phyloP scores from a whole-genome alignment of 2,797 vertebrate genomes.

The Mionectes olivaceus region DNA sequence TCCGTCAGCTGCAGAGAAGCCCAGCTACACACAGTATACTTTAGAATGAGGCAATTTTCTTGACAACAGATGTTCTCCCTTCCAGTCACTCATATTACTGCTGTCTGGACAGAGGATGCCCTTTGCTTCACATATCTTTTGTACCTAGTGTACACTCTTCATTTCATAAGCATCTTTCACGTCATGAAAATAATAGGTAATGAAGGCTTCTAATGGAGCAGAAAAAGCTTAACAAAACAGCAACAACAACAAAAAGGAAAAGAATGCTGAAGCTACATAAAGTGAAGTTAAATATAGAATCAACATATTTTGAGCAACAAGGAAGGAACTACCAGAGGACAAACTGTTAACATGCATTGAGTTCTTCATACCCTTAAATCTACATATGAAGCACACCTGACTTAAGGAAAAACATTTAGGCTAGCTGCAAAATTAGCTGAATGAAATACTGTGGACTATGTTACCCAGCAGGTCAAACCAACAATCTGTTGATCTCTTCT shows the following conservation, averaged over 20 bases:
- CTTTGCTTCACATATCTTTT: background rate
- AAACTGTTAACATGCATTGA: background rate
- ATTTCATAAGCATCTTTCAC: background rate
- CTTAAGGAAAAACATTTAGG: background rate
- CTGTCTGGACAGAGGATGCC: background rate
- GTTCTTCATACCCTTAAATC: background rate
- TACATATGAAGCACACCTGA: background rate
- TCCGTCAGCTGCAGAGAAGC: background rate
- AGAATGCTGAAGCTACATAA: background rate
- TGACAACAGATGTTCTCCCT: background rate
- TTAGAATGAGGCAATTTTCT: background rate
- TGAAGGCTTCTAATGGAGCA: background rate
- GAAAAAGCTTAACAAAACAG: background rate
- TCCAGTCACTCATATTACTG: background rate
- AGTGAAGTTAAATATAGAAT: background rate
- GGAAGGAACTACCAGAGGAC: background rate
- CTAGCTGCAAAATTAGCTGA: background rate
- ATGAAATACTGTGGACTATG: background rate
- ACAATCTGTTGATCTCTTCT: constrained; percentile 30
- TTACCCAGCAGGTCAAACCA: constrained; percentile 20
- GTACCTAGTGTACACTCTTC: accelerated
- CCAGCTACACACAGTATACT: background rate
- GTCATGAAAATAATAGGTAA: background rate
- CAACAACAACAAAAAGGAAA: background rate
- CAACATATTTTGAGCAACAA: background rate